These are phyloP conservation scores for Procambarus virginalis DNA, from an alignment of 1,140 invertebrate genomes.

Conservation along the genomic window DNA sequence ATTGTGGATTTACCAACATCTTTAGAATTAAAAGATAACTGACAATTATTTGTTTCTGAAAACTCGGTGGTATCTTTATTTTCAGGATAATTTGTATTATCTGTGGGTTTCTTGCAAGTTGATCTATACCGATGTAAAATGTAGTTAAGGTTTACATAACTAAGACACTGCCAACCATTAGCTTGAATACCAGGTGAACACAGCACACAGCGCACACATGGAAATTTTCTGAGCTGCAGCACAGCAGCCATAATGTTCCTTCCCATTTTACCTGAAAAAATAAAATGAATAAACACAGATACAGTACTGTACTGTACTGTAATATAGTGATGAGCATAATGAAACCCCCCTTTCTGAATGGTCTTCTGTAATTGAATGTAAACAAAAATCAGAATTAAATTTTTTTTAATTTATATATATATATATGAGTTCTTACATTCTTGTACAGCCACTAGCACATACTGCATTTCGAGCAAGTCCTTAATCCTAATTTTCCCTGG, in stretches of 20 bases:
- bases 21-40: not conserved
- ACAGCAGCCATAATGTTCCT: not conserved
- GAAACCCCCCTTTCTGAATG: no score
- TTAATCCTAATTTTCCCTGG: no score
- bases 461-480: no score
- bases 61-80: not conserved
- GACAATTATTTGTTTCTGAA: not conserved
- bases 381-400: no score
- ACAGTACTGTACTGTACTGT: no score
- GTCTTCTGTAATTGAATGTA: no score
- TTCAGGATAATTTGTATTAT: not conserved
- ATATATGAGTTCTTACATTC: no score
- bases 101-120: not conserved
- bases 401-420: no score
- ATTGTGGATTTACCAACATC: not conserved
- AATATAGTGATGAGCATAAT: no score
- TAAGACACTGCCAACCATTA: not conserved
- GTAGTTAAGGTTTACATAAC: not conserved
- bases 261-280: not conserved
- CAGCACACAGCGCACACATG: not conserved
- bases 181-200: not conserved
- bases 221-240: not conserved
- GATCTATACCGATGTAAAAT: constrained; percentile 17
- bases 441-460: no score
- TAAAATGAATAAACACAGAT: not conserved